Evolutionary conservation across 2,888 invertebrate genomes (phyloP), one percentile per base, ranked within the genome.

Genomic region (Eupithecia insigniata): DNA sequence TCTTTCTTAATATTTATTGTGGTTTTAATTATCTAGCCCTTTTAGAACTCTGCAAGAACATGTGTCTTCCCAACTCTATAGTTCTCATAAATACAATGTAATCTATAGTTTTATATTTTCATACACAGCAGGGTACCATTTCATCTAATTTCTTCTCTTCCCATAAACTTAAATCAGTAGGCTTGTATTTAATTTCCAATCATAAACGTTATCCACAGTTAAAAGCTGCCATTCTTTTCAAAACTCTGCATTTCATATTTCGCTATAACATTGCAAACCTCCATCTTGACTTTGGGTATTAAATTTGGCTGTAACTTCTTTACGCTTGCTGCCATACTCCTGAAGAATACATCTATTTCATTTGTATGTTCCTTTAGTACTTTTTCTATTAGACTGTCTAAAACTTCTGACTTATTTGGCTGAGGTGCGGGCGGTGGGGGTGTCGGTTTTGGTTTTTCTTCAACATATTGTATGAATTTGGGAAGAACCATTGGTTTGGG

Each of bases 161-260:
- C 10, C 55, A 55, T 55, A 51, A 12, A 55, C 12, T 14, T 22
- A 51, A 51, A 34, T 55, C 66, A 58, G 22, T 67, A 2, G 43
- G 26, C 36, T 16, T 46, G 22, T 30, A 10, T 66, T 36, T 8
- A 36, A 16, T 67, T 34, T 34, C 14, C 14, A 36, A 22, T 66
- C 22, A 26, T 26, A 67, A 34, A 36, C 12, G 2, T 34, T 66
- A 46, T 30, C 7, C 7, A 60, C 43, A 12, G 43, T 76, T 46
- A 78, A 71, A 75, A 81, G 70, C 79, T 82, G 70, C 82, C 73
- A 70, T 84, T 90, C 76, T 90, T 93, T 46, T 92, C 92, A 81
- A 92, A 93, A 84, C 89, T 93, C 78, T 93, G 93, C 93, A 94
- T 93, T 85, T 94, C 94, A 82, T 94, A 94, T 80, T 93, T 94